Evolutionary conservation across 2,888 invertebrate species (phyloP).

Genomic region (Polyommatus icarus): DNA sequence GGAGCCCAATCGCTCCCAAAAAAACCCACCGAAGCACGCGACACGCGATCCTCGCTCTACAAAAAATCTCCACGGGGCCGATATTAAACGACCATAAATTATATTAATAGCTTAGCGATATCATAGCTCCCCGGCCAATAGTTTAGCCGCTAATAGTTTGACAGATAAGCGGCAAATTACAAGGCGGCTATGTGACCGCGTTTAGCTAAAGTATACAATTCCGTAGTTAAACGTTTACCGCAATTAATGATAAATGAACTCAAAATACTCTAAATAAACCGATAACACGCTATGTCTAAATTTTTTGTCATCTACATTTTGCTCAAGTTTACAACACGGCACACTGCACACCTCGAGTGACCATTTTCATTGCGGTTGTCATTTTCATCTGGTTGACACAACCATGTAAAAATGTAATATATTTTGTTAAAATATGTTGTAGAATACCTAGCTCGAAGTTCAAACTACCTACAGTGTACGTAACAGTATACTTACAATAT

Average conservation of each 20-base stretch:
- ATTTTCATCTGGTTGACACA: too few relatives aligned
- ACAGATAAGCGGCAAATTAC: conserved; percentile 31
- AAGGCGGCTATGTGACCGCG: conserved; percentile 33
- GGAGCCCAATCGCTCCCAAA: conserved; percentile 63
- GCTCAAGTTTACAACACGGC: background rate
- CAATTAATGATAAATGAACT: conserved; percentile 22
- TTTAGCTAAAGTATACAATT: conserved; percentile 34
- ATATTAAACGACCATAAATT: conserved; percentile 79
- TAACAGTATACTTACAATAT: too few relatives aligned
- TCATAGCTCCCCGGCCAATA: conserved; percentile 28
- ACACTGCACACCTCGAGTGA: background rate
- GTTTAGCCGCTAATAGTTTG: conserved; percentile 32
- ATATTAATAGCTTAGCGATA: conserved; percentile 66
- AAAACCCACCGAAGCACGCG: conserved; percentile 72
- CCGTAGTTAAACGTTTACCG: background rate
- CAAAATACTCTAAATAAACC: background rate
- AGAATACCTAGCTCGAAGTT: too few relatives aligned
- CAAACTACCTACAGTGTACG: too few relatives aligned
- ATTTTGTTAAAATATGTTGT: too few relatives aligned
- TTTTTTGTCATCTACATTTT: background rate
- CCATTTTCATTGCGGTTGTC: background rate
- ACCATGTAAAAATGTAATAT: too few relatives aligned
- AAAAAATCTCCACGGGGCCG: conserved; percentile 69
- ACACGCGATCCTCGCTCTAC: conserved; percentile 72
- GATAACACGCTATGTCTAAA: conserved; percentile 1